Base-by-base conservation (phyloP, 2,113 vertebrate species). In the Pygoscelis antarcticus region DNA sequence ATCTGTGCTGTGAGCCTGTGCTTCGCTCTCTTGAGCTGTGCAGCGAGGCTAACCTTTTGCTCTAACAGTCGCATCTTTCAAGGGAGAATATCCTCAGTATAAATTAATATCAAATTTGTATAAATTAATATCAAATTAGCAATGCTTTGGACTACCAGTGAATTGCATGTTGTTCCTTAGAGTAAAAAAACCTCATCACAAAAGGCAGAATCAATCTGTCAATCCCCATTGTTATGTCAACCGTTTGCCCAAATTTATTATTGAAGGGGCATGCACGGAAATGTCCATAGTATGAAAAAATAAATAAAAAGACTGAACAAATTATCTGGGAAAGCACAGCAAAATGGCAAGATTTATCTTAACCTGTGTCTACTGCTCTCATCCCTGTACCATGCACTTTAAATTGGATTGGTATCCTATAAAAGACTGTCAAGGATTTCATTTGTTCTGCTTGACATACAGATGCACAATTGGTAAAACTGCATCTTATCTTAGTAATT, bases 401-500 rank as follows among this genome's bases (percentile, higher is more conserved):
- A 97, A 97, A 96, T 97, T 97, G 94, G 86, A 96, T 89, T 96
- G 93, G 91, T 96, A 96, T 94, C 91, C 96, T 97, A 47, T 96
- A 96, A 96, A 32, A 84, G 62, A 66, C 83, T 96, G 97, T 95
- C 96, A 96, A 87, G 93, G 90, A 97, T 97, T 97, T 92, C 80
- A 95, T 96, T 98, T 96, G 96, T 97, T 96, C 90, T 97, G 94
- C 95, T 97, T 98, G 96, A 96, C 95, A 91, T 89, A 93, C 91
- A 92, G 90, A 94, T 75, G 88, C 96, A 96, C 91, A 96, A 96
- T 87, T 92, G 96, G 95, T 92, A 94, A 96, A 98, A 93, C 93
- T 93, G 95, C 90, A 89, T 95, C 93, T 98, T 97, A 92, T 96
- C 97, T 97, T 96, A 70, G 88, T 96, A 96, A 96, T 97, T 97